Percentiles rank a stretch among this genome's conserved stretches.
phyloP scores from a whole-genome alignment of 2,113 vertebrate genomes.

The Trichomycterus rosablanca region DNA sequence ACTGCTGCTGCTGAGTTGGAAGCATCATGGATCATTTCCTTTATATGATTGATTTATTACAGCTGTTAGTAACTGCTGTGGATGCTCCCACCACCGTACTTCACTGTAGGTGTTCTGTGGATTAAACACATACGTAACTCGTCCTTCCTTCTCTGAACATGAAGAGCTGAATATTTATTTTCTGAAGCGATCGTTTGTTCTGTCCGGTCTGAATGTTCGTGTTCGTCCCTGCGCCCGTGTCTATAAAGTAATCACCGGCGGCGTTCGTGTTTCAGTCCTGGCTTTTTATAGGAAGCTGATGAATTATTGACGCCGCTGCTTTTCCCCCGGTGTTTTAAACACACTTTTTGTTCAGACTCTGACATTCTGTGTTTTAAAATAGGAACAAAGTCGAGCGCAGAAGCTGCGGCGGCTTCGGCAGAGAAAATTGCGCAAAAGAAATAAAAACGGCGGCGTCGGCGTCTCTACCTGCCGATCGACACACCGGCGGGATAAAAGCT shows the following conservation, averaged over 20 bases:
- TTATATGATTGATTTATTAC: too few relatives aligned
- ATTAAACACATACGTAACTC: too few relatives aligned
- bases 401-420: constrained; percentile 21
- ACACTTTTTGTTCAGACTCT: constrained; percentile 35
- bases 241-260: constrained; percentile 1
- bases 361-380: constrained; percentile 30
- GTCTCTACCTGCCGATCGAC: constrained; percentile 41
- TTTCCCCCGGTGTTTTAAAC: constrained; percentile 31
- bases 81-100: too few relatives aligned
- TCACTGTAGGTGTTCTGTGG: too few relatives aligned
- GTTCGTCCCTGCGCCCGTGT: neutral
- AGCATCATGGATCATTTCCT: too few relatives aligned
- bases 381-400: constrained; percentile 30
- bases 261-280: constrained; percentile 2
- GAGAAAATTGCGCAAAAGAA: constrained; percentile 29
- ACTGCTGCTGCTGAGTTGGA: too few relatives aligned
- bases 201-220: too few relatives aligned
- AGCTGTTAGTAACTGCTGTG: too few relatives aligned
- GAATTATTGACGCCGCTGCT: constrained; percentile 37
- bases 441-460: constrained; percentile 23
- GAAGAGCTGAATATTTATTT: too few relatives aligned
- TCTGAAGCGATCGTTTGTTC: too few relatives aligned
- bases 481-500: constrained; percentile 41
- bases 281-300: constrained; percentile 26
- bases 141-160: too few relatives aligned